Base-by-base conservation (phyloP, 2,113 vertebrate genomes). In the Scopus umbretta region DNA sequence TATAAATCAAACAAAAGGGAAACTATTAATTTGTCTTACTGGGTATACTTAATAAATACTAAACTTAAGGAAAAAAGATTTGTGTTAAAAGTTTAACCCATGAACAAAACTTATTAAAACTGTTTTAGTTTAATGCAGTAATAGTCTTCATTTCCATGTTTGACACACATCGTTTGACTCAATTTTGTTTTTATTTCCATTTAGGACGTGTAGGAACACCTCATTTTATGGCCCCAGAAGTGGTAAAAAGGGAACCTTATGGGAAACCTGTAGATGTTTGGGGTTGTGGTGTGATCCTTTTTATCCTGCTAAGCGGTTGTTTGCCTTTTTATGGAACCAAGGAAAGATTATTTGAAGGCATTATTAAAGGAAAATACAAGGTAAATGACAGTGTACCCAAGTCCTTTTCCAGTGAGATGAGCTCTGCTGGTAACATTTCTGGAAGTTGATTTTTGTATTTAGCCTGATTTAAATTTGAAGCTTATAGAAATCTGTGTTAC, bases 341-440 rank as follows among this genome's bases (percentile, higher is more conserved):
- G 98, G 99, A 99, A 97, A 98, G 99, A 90, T 98, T 99, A 97
- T 99, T 99, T 96, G 99, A 99, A 98, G 99, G 99, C 95, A 99
- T 99, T 98, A 99, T 99, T 91, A 99, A 99, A 98, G 99, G 99
- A 97, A 99, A 99, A 98, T 99, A 99, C 94, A 99, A 99, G 99
- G 99, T 99, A 98, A 94, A 84, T 94, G 15, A 21, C 68, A 61
- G 25, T 67, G 49, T 95, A 61, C 56, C 32, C 18, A 7, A 72
- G 70, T 91, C 18, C 22, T 96, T 92, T 91, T 95, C n/a, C 56
- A 81, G 13, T 93, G 56, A 94, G 61, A 63, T 66, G 20, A 95
- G 55, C 79, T 81, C 50, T 88, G 43, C 81, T 59, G 38, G 55
- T 93, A 92, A 94, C 63, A 91, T 66, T 78, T 91, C 85, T 90